Evolutionary conservation across 2,888 invertebrate genomes (phyloP).

Genomic region (Ptilodon capucinus): DNA sequence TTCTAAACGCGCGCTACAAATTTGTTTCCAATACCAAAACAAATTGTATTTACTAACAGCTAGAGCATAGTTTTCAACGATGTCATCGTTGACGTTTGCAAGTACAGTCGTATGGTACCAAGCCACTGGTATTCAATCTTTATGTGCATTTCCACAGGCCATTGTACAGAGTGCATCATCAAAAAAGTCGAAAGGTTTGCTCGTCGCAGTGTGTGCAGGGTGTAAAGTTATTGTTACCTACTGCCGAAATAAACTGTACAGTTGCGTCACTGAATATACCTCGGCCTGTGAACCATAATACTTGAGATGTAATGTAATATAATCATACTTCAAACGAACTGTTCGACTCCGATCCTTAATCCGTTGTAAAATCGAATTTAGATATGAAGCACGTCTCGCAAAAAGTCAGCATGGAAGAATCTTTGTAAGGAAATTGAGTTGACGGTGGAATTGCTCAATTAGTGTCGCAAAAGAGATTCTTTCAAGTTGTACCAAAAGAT

Average conservation of each 20-base stretch:
- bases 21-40: too few relatives aligned
- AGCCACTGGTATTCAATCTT: too few relatives aligned
- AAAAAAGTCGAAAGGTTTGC: too few relatives aligned
- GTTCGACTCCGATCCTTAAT: slow-evolving; percentile 17
- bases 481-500: slow-evolving; percentile 19
- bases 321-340: slow-evolving; percentile 30
- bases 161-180: too few relatives aligned
- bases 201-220: too few relatives aligned
- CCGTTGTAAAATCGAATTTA: slow-evolving; percentile 33
- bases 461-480: slow-evolving; percentile 32
- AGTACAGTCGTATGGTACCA: too few relatives aligned
- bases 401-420: slow-evolving; percentile 37
- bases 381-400: slow-evolving; percentile 32
- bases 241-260: slow-evolving; percentile 23
- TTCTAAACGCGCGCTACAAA: too few relatives aligned
- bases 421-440: slow-evolving; percentile 44
- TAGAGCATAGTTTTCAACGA: too few relatives aligned
- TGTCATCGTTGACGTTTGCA: too few relatives aligned
- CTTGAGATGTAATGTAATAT: background rate
- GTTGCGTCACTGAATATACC: slow-evolving; percentile 36
- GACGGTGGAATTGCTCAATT: slow-evolving; percentile 45
- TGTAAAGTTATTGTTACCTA: slow-evolving; percentile 32
- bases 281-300: slow-evolving; percentile 7
- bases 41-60: too few relatives aligned
- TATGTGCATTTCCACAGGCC: too few relatives aligned